A percentile compares a stretch with the other conserved stretches of the same genome.
Evolutionary conservation across 2,797 vertebrate species (phyloP).

Genomic region (Oryzias dopingdopingensis): DNA sequence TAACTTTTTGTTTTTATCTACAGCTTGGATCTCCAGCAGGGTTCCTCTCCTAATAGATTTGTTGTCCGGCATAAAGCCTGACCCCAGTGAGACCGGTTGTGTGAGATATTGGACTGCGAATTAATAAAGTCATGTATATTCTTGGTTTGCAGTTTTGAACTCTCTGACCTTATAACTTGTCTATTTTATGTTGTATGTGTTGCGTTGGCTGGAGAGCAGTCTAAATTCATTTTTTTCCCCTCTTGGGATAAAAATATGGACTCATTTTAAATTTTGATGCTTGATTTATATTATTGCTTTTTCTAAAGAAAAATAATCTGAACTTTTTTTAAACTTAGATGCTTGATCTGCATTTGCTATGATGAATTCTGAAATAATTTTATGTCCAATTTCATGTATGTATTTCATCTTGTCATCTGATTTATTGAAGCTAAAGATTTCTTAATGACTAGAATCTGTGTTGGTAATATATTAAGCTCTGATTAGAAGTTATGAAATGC

Average conservation of each 20-base stretch:
- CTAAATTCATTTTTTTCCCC: not conserved
- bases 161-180: slow-evolving; percentile 9
- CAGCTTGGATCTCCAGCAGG: slow-evolving; percentile 13
- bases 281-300: no score
- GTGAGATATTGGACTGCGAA: slow-evolving; percentile 24
- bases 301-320: no score
- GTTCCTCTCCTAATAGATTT: slow-evolving; percentile 25
- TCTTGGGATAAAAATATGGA: no score
- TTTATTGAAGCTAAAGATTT: no score
- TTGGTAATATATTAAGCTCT: no score
- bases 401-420: no score
- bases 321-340: no score
- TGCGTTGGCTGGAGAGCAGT: not conserved
- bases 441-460: no score
- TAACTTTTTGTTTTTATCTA: slow-evolving; percentile 37
- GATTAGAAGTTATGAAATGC: no score
- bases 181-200: not conserved
- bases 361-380: no score
- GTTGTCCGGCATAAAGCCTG: slow-evolving; percentile 36
- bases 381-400: no score
- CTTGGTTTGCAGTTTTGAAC: slow-evolving; percentile 18
- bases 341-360: no score
- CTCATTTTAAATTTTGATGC: not conserved
- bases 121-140: slow-evolving; percentile 47
- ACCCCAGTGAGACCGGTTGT: slow-evolving; percentile 51